phyloP scores from a whole-genome alignment of 2,888 invertebrate species.

The Cabera pusaria region DNA sequence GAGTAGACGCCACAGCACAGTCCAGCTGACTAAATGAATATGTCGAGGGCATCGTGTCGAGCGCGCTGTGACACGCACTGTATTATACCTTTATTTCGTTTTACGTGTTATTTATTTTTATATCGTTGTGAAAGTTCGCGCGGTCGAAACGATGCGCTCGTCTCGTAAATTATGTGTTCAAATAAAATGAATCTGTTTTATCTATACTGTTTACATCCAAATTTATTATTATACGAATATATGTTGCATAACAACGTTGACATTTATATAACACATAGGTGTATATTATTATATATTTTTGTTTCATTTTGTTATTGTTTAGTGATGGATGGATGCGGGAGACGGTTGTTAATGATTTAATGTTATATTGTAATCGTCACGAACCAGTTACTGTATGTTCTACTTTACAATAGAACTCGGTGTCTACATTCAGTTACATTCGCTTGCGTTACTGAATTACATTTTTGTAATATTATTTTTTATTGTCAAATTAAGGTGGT shows the following conservation, averaged over 20 bases:
- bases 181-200: slow-evolving; percentile 53
- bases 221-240: slow-evolving; percentile 42
- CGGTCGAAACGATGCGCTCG: slow-evolving; percentile 47
- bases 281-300: slow-evolving; percentile 34
- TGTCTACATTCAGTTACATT: too few relatives aligned
- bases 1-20: too few relatives aligned
- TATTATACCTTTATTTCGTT: slow-evolving; percentile 26
- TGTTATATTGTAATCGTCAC: too few relatives aligned
- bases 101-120: slow-evolving; percentile 27
- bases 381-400: too few relatives aligned
- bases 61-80: too few relatives aligned
- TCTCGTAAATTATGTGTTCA: slow-evolving; percentile 72
- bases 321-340: slow-evolving; percentile 17
- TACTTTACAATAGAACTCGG: too few relatives aligned
- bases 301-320: slow-evolving; percentile 21
- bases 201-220: slow-evolving; percentile 55
- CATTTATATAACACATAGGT: slow-evolving; percentile 55
- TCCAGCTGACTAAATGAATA: slow-evolving; percentile 28
- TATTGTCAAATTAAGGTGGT: too few relatives aligned
- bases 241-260: slow-evolving; percentile 47
- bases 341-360: slow-evolving; percentile 27
- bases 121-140: slow-evolving; percentile 19
- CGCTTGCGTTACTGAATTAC: too few relatives aligned
- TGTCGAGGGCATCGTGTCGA: slow-evolving; percentile 35
- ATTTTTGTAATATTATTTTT: too few relatives aligned